Percentiles rank a stretch among this genome's conserved stretches.
These are phyloP conservation scores for Pelusios castaneus DNA, from an alignment of 2,113 vertebrate genomes.

Conservation along the genomic window DNA sequence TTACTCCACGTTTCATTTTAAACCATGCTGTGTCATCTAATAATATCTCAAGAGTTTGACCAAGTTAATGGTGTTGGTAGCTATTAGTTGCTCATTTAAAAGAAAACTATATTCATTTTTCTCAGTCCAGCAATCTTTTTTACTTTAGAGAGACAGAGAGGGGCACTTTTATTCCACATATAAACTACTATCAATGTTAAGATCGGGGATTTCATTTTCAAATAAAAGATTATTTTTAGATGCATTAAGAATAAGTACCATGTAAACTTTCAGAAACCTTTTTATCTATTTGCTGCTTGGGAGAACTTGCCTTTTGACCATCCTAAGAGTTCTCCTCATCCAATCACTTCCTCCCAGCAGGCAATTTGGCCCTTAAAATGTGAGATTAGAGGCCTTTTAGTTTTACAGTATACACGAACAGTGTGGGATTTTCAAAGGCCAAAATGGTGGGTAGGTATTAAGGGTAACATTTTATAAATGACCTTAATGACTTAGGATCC, in stretches of 20 bases:
- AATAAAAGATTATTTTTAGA: background rate
- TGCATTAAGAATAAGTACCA: background rate
- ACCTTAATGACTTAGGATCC: background rate
- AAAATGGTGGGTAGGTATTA: background rate
- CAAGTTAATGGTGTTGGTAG: background rate
- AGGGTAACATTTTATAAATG: background rate
- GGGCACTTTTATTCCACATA: background rate
- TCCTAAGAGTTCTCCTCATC: background rate
- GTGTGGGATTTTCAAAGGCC: background rate
- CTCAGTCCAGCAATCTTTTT: background rate
- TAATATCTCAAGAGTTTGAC: background rate
- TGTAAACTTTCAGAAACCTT: background rate
- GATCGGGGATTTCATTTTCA: background rate
- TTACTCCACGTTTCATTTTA: background rate
- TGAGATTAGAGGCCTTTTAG: background rate
- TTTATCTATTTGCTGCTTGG: background rate
- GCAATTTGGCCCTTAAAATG: background rate
- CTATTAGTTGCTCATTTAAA: background rate
- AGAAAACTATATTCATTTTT: background rate
- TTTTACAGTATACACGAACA: background rate
- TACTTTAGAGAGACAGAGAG: background rate
- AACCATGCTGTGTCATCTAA: background rate
- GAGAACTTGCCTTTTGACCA: background rate
- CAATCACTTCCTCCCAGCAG: background rate
- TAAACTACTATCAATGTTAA: background rate